Conservation (phyloP, 2,113 vertebrate species). For the Pelodiscus sinensis region DNA sequence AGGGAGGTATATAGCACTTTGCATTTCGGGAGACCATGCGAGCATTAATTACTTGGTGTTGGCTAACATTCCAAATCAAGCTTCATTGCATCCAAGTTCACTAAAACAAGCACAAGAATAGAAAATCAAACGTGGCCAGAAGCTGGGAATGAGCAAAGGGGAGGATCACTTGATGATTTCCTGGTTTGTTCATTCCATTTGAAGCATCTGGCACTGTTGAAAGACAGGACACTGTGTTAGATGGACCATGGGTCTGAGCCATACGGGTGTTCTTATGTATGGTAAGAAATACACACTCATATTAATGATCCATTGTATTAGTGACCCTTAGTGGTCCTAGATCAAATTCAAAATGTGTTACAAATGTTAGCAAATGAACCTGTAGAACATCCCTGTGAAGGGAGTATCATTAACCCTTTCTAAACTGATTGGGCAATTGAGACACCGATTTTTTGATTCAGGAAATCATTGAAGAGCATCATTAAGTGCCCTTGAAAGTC, state of each 20-base stretch:
- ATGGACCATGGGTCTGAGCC: too few relatives aligned
- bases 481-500: background rate
- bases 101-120: background rate
- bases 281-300: background rate
- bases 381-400: background rate
- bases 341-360: background rate
- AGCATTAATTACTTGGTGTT: background rate
- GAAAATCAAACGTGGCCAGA: background rate
- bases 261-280: background rate
- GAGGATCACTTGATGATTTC: too few relatives aligned
- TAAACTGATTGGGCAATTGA: background rate
- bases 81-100: background rate
- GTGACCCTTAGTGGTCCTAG: background rate
- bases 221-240: too few relatives aligned
- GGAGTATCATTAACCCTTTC: background rate
- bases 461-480: background rate
- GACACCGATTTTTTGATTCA: background rate
- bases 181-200: background rate
- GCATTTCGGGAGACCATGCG: background rate
- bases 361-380: background rate
- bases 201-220: background rate
- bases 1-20: background rate
- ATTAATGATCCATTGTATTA: background rate
- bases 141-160: background rate
- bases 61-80: background rate